Percentiles rank a stretch among this genome's conserved stretches.
phyloP scores from a whole-genome alignment of 2,797 vertebrate genomes.

The Syndactyla subalaris region DNA sequence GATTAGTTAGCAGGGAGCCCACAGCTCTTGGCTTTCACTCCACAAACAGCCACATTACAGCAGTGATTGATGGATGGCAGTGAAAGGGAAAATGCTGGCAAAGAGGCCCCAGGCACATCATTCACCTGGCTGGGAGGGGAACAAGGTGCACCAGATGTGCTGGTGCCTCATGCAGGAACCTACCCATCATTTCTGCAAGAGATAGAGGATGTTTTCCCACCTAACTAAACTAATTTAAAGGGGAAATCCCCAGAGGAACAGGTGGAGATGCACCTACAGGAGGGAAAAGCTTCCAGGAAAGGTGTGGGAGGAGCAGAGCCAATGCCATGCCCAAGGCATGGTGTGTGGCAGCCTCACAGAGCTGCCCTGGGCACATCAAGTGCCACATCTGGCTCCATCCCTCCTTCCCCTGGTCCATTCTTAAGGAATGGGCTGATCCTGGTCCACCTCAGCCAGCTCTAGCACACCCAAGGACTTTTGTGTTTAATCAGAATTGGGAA shows the following conservation, averaged over 20 bases:
- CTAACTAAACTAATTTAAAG: neutral
- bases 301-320: neutral
- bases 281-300: neutral
- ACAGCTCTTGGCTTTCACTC: neutral
- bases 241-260: neutral
- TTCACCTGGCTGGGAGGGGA: neutral
- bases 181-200: neutral
- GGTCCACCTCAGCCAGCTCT: neutral
- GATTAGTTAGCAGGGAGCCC: slow-evolving; percentile 11
- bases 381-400: rapidly evolving
- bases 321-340: rapidly evolving
- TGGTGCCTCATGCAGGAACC: neutral
- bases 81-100: neutral
- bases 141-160: neutral
- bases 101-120: neutral
- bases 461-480: neutral
- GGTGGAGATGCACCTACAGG: neutral
- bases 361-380: rapidly evolving
- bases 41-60: neutral
- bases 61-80: neutral
- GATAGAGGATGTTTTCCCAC: neutral
- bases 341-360: neutral
- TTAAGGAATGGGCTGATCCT: neutral
- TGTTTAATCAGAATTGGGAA: slow-evolving; percentile 8
- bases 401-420: neutral